Base-by-base conservation (phyloP, 2,797 vertebrate species). In the Chelmon rostratus region DNA sequence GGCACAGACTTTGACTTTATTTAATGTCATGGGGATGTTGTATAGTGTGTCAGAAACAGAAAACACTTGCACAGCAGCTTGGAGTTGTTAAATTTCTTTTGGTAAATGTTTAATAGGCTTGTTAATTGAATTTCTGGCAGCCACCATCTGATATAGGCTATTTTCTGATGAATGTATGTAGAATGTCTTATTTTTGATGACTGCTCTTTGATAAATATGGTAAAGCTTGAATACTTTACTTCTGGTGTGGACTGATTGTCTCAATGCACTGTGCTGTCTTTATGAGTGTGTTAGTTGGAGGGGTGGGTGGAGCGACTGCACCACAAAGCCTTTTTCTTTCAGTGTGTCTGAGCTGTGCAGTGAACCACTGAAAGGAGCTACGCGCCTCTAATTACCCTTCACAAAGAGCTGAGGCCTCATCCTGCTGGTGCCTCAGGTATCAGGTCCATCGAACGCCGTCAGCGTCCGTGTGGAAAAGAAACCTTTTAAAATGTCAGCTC, bases 151-250 rank as follows among this genome's bases (percentile, higher is more conserved):
- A 83, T 53, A 87, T 46, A 86, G 86, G 88, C 80, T 93, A 90
- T 94, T 93, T 93, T 93, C 89, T 88, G 88, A 91, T 78, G 88
- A 92, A 89, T 91, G 89, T 91, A 88, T 65, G 89, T 91, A 91
- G 88, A 92, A 92, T 92, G 90, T 92, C 79, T 90, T 93, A 94
- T 94, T 93, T 93, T 93, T 92, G 91, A 92, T 88, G 89, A 92
- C 90, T 91, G 90, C 84, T 89, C 83, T 93, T 93, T 94, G 89
- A 94, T 93, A 93, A 93, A 94, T 65, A 89, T 83, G 84, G 46
- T 73, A 81, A 92, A 83, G 77, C 89, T 89, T 91, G 76, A 89
- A 84, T 54, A 81, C 33, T 74, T 79, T 68, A 59, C 49, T 7
- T 67, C 33, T 82, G 44, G 23, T 78, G 69, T 88, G 50, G 25